These are phyloP conservation scores for Shinisaurus crocodilurus DNA, from an alignment of 2,113 vertebrate species.

Conservation along the genomic window DNA sequence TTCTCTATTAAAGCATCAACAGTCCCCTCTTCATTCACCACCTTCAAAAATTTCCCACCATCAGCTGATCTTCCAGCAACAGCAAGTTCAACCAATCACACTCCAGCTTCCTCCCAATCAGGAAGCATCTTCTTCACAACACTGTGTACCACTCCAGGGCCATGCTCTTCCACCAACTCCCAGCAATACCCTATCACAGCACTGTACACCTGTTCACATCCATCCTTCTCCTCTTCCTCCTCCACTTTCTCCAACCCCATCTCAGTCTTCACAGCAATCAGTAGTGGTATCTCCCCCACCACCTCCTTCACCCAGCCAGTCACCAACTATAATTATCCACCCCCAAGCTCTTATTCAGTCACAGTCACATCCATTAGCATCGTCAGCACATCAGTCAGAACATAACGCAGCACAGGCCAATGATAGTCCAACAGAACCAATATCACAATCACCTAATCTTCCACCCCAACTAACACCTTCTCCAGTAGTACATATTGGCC, in stretches of 20 bases:
- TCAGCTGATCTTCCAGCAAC: constrained; percentile 89
- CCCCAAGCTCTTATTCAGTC: constrained; percentile 81
- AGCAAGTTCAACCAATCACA: constrained; percentile 88
- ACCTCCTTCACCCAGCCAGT: constrained; percentile 82
- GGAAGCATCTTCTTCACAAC: constrained; percentile 81
- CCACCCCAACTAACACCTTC: constrained; percentile 77
- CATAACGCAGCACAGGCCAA: constrained; percentile 66
- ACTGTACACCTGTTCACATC: constrained; percentile 76
- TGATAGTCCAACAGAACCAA: constrained; percentile 61
- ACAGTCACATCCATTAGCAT: constrained; percentile 82
- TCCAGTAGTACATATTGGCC: constrained; percentile 75
- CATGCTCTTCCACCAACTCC: constrained; percentile 75
- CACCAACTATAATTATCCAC: constrained; percentile 84
- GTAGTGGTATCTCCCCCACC: constrained; percentile 84
- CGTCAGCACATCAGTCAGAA: constrained; percentile 79
- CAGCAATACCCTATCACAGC: constrained; percentile 76
- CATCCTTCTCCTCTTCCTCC: constrained; percentile 70
- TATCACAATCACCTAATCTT: constrained; percentile 69
- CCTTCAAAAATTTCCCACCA: constrained; percentile 86
- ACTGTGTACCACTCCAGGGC: constrained; percentile 81
- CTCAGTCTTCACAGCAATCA: constrained; percentile 79
- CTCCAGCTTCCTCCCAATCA: constrained; percentile 82
- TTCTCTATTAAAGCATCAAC: constrained; percentile 87
- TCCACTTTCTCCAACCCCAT: constrained; percentile 73
- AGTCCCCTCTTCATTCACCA: constrained; percentile 79